Evolutionary conservation across 2,113 vertebrate species (phyloP).

Genomic region (Zapus hudsonius): DNA sequence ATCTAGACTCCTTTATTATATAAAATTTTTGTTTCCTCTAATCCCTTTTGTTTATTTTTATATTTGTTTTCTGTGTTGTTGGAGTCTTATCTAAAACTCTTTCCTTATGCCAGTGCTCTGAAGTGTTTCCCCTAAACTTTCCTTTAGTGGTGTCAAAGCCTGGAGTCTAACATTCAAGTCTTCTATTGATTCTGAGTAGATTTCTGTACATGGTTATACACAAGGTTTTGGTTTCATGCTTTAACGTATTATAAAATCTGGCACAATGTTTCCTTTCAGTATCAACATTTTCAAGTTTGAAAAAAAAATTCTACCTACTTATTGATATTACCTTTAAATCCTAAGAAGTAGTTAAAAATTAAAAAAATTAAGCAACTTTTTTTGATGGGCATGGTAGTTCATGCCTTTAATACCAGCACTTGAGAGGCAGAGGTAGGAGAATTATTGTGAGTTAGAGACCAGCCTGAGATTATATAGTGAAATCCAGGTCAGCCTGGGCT

Average conservation of each 20-base stretch:
- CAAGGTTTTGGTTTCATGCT: background rate
- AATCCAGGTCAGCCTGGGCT: too few relatives aligned
- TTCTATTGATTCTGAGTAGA: background rate
- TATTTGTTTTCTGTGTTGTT: background rate
- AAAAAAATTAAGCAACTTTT: too few relatives aligned
- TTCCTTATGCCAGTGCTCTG: background rate
- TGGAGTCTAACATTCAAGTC: background rate
- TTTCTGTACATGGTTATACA: background rate
- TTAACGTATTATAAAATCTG: background rate
- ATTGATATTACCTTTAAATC: background rate
- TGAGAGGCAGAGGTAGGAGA: too few relatives aligned
- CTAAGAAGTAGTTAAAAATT: background rate
- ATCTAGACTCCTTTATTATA: background rate
- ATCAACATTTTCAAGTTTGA: background rate
- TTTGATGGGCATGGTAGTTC: too few relatives aligned
- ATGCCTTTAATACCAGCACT: too few relatives aligned
- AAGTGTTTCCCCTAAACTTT: background rate
- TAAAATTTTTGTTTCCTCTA: background rate
- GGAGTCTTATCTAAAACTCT: background rate
- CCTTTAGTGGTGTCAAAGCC: background rate
- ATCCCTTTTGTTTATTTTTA: background rate
- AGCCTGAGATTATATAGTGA: too few relatives aligned
- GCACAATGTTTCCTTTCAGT: background rate
- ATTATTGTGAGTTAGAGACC: too few relatives aligned
- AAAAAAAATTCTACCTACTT: background rate